Evolutionary conservation across 1,140 invertebrate species (phyloP).

Genomic region (Drosophila teissieri): DNA sequence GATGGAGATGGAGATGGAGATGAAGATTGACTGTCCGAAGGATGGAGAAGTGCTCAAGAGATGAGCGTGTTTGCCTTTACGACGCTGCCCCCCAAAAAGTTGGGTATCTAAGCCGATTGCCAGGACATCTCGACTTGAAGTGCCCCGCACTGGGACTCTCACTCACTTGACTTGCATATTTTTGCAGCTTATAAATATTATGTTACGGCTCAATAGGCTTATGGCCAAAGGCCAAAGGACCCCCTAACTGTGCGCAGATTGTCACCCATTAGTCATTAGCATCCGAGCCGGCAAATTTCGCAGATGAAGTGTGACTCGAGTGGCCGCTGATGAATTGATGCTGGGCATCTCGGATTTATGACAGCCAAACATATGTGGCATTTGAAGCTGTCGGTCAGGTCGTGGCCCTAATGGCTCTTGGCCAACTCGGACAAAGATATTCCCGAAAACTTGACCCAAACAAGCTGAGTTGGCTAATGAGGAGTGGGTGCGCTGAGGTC

Average conservation of each 20-base stretch:
- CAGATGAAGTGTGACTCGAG: slow-evolving; percentile 42
- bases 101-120: slow-evolving; percentile 53
- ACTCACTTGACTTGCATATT: slow-evolving; percentile 53
- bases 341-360: slow-evolving; percentile 16
- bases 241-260: slow-evolving; percentile 41
- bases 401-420: slow-evolving; percentile 61
- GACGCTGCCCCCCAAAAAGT: slow-evolving; percentile 6
- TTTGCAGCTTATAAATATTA: slow-evolving; percentile 72
- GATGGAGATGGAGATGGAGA: neutral
- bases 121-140: slow-evolving; percentile 45
- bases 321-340: slow-evolving; percentile 55
- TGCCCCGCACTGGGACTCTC: slow-evolving; percentile 12
- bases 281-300: slow-evolving; percentile 7
- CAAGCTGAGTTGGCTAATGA: slow-evolving; percentile 26
- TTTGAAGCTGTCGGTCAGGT: slow-evolving; percentile 40
- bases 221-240: slow-evolving; percentile 23
- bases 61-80: slow-evolving; percentile 63
- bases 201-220: slow-evolving; percentile 75
- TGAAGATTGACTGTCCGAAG: neutral
- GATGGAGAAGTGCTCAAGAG: slow-evolving; percentile 43
- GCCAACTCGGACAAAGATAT: slow-evolving; percentile 41
- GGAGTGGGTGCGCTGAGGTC: slow-evolving; percentile 32
- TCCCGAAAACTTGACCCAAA: slow-evolving; percentile 24
- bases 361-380: slow-evolving; percentile 23
- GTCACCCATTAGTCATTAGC: slow-evolving; percentile 74